Percentiles rank a stretch among this genome's conserved stretches.
phyloP scores from a whole-genome alignment of 53 echinoderm and acorn worm species.

The Crossaster papposus region DNA sequence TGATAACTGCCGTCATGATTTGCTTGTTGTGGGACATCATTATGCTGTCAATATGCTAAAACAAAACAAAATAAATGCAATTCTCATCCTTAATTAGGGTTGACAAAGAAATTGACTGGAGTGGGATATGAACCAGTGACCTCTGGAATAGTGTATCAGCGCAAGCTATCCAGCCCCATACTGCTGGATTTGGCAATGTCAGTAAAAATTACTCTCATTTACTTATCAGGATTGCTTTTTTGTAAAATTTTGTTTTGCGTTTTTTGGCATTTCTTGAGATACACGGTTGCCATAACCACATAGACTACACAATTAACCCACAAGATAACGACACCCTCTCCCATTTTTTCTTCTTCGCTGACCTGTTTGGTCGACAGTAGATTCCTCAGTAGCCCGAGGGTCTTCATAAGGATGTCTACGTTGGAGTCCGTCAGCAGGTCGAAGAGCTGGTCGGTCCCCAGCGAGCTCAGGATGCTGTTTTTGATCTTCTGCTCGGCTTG shows the following conservation, averaged over 20 bases:
- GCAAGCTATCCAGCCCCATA: no score
- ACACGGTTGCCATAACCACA: no score
- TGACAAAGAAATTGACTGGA: background rate
- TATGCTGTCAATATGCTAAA: constrained; percentile 94
- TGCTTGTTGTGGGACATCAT: constrained; percentile 92
- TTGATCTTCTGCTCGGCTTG: constrained; percentile 96
- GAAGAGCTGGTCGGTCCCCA: constrained; percentile 94
- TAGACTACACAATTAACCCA: no score
- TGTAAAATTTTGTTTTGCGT: no score
- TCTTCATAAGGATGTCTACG: constrained; percentile 97
- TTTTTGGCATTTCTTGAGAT: no score
- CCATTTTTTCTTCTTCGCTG: constrained; percentile 9
- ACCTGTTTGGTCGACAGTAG: constrained; percentile 90
- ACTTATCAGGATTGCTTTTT: background rate
- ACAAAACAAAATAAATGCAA: constrained; percentile 9
- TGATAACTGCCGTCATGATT: constrained; percentile 96
- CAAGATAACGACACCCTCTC: no score
- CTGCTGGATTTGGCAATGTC: no score
- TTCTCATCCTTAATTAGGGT: background rate
- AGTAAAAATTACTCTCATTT: no score
- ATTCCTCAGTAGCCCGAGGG: constrained; percentile 90
- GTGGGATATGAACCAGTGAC: background rate
- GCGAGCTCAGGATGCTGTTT: constrained; percentile 77
- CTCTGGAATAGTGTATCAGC: no score
- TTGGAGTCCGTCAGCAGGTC: constrained; percentile 88